Base-by-base conservation (phyloP, 1,140 invertebrate genomes). In the Drosophila sulfurigaster region DNA sequence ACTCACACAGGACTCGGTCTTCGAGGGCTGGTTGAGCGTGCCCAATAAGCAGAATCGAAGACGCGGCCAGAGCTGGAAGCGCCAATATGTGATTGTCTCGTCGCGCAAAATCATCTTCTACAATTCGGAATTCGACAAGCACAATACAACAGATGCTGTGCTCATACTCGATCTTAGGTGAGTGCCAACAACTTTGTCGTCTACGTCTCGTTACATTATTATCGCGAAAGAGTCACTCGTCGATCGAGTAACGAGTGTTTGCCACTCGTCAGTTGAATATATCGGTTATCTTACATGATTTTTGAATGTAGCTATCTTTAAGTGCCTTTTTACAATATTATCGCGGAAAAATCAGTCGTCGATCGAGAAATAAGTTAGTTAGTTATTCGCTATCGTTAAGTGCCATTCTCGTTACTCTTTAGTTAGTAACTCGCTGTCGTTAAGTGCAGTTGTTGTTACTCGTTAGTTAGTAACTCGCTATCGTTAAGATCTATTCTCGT, bases 51-150 rank as follows among this genome's bases (percentile, higher is more conserved):
- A 98, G 93, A 99, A 99, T 92, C 98, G 99, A 64, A 95, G 97
- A 66, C 94, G 98, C n/a, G 83, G 83, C 63, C 98, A 99, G 93
- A 98, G 98, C 28, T 99, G 98, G 98, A 97, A 97, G 93, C 98
- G 98, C 82, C 98, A 99, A 93, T 99, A 98, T 93, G 98, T 99
- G 4, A 98, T 99, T 20, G 98, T 99, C 11, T 99, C 98, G 13
- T 98, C 97, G 68, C 96, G 97, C 88, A 99, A 99, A 93, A 98
- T 99, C 62, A 97, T 99, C 51, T 99, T 99, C 94, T 99, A 99
- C 91, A 98, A 99, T 93, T 96, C 96, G 20, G 98, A 99, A 93
- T 97, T 94, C 83, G 98, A 99, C 91, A 99, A 99, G 93, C 96
- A 97, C 93, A 99, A 99, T 90, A 97, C 98, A 8, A 92, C 91